These are phyloP conservation scores for Eupithecia subumbrata DNA, from an alignment of 2,888 invertebrate species.

Conservation along the genomic window DNA sequence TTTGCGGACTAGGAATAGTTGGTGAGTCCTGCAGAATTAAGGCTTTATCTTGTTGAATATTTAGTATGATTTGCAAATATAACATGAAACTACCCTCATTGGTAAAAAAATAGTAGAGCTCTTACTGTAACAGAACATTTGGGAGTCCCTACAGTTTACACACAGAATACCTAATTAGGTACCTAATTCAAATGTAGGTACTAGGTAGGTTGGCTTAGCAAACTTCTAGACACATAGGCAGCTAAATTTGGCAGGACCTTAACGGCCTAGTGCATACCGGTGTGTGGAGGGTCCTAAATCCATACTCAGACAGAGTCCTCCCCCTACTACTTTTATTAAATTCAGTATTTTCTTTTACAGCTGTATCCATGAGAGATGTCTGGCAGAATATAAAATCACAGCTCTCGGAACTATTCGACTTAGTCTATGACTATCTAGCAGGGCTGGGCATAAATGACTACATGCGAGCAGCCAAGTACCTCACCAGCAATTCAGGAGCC, in stretches of 20 bases:
- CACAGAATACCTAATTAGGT: no score
- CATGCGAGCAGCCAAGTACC: slow-evolving; percentile 59
- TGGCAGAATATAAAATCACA: slow-evolving; percentile 69
- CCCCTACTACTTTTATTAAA: neutral
- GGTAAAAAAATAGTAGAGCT: neutral
- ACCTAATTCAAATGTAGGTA: neutral
- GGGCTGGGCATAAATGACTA: slow-evolving; percentile 74
- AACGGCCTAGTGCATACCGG: neutral
- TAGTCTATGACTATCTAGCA: slow-evolving; percentile 74
- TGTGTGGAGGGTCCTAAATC: neutral
- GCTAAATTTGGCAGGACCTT: neutral
- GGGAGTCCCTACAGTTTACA: no score
- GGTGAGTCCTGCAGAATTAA: slow-evolving; percentile 54
- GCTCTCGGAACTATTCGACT: slow-evolving; percentile 66
- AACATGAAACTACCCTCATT: slow-evolving; percentile 23
- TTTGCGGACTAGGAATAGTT: slow-evolving; percentile 70
- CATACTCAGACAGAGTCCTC: neutral
- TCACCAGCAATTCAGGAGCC: slow-evolving; percentile 52
- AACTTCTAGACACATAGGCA: neutral
- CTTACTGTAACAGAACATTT: no score
- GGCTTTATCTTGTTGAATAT: neutral
- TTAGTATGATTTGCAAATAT: neutral
- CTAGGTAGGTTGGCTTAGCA: neutral
- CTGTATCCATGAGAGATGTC: slow-evolving; percentile 71
- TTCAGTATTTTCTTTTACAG: slow-evolving; percentile 53